Conservation (phyloP, 2,888 invertebrate species). For the Ephialtes manifestator region DNA sequence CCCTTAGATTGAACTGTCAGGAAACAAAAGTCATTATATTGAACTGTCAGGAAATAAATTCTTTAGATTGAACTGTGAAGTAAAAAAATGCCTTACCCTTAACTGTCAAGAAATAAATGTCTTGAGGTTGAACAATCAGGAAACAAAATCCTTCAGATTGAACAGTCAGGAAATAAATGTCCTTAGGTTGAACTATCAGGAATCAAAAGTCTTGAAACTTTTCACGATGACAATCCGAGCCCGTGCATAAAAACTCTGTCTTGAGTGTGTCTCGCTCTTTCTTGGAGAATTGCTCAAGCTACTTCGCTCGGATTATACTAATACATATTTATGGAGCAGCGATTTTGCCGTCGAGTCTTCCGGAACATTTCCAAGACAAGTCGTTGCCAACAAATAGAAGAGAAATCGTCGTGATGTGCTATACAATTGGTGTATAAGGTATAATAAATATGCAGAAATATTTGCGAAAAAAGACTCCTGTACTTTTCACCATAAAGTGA, state of each 20-base stretch:
- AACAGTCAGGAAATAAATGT: too few relatives aligned
- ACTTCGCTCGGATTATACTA: constrained; percentile 60
- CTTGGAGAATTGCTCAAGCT: constrained; percentile 12
- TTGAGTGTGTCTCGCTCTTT: neutral
- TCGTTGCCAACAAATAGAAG: constrained; percentile 27
- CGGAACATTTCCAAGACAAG: constrained; percentile 17
- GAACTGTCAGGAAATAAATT: too few relatives aligned
- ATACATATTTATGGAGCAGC: constrained; percentile 64
- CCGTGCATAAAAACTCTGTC: neutral
- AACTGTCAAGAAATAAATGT: too few relatives aligned
- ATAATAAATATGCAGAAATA: constrained; percentile 19
- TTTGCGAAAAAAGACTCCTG: neutral
- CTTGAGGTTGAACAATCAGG: too few relatives aligned
- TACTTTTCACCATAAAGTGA: neutral
- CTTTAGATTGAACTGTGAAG: too few relatives aligned
- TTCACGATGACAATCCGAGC: neutral
- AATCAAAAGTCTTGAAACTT: neutral
- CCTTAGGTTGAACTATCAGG: too few relatives aligned
- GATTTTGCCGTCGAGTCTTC: constrained; percentile 15
- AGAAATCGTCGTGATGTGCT: constrained; percentile 18
- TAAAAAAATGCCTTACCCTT: neutral
- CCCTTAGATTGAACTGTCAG: neutral
- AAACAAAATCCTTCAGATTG: neutral
- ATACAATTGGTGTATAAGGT: neutral
- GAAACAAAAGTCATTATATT: neutral